Conservation (phyloP, 2,888 invertebrate genomes). For the Drosophila neonasuta region DNA sequence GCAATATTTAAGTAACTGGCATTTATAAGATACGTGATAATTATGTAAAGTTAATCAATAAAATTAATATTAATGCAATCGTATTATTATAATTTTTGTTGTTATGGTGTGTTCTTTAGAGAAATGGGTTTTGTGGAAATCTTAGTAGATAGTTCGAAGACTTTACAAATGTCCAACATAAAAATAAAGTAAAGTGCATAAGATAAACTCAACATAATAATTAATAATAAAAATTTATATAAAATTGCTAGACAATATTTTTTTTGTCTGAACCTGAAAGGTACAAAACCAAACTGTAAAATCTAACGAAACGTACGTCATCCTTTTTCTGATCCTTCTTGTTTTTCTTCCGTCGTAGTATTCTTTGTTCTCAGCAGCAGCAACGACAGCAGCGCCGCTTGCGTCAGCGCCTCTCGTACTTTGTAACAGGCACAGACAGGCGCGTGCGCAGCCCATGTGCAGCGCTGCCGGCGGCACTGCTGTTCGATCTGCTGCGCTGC, state of each 20-base stretch:
- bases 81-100: background rate
- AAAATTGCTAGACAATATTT: slow-evolving; percentile 4
- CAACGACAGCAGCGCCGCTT: slow-evolving; percentile 58
- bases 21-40: slow-evolving; percentile 16
- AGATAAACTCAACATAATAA: slow-evolving; percentile 39
- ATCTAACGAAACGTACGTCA: slow-evolving; percentile 23
- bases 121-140: slow-evolving; percentile 19
- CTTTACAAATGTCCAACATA: slow-evolving; percentile 21
- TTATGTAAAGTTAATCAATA: slow-evolving; percentile 18
- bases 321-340: background rate
- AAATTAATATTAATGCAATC: slow-evolving; percentile 23
- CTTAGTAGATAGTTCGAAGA: slow-evolving; percentile 17
- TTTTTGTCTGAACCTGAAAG: slow-evolving; percentile 12
- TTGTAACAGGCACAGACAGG: slow-evolving; percentile 82
- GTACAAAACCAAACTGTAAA: slow-evolving; percentile 31
- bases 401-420: slow-evolving; percentile 81
- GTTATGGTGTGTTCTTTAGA: slow-evolving; percentile 5
- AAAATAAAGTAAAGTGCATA: slow-evolving; percentile 13
- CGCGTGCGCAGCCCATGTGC: slow-evolving; percentile 81
- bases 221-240: slow-evolving; percentile 27
- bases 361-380: slow-evolving; percentile 43
- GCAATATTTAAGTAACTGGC: slow-evolving; percentile 59
- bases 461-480: slow-evolving; percentile 39
- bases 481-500: slow-evolving; percentile 56
- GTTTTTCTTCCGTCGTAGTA: background rate